Base-by-base conservation (phyloP, 2,888 invertebrate species). In the Girardia tigrina region DNA sequence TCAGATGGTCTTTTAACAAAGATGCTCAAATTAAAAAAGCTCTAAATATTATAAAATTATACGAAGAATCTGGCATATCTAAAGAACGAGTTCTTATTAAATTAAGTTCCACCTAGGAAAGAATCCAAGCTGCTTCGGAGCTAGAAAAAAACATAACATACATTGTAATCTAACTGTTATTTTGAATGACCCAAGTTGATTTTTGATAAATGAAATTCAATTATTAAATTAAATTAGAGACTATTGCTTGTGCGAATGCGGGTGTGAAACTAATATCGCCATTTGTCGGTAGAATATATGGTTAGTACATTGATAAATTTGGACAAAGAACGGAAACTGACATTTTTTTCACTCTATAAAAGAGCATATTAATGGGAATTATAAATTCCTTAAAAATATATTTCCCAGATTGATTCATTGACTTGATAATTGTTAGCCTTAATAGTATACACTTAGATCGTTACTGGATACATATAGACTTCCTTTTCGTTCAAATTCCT, bases 31-130 rank as follows among this genome's bases (percentile, higher is more conserved):
- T 99, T 80, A 87, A 88, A 12, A 94, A 94, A 83, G 97, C 95
- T 1, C 87, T 89, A 75, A 90, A 90, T 81, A 86, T 97, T 70
- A 94, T 99, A 80, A 86, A 89, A 75, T 86, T 95, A 81, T 99
- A 97, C 85, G 89, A 91, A 81, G 90, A 91, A 77, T 88, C 89
- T 81, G 94, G 95, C 2, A 90, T 98, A 75, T 86, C 87, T 78
- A 95, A 93, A 83, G 92, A 97, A 20, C 88, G 98, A 75, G 89
- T 99, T 82, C 88, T 99, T 26, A 97, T 99, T 79, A 99, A 99
- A 85, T 86, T 99, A 79, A 94, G 95, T 0, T 93, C 95, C 0
- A 97, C 98, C 0, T 99, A 98, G 98, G 98, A 99, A 86, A 97
- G 98, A 28, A 95, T 98, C 79, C 91, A 95, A 86, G 97, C 97